Evolutionary conservation across 2,797 vertebrate genomes (phyloP), one percentile per base, ranked within the genome.

Genomic region (Octomys mimax): DNA sequence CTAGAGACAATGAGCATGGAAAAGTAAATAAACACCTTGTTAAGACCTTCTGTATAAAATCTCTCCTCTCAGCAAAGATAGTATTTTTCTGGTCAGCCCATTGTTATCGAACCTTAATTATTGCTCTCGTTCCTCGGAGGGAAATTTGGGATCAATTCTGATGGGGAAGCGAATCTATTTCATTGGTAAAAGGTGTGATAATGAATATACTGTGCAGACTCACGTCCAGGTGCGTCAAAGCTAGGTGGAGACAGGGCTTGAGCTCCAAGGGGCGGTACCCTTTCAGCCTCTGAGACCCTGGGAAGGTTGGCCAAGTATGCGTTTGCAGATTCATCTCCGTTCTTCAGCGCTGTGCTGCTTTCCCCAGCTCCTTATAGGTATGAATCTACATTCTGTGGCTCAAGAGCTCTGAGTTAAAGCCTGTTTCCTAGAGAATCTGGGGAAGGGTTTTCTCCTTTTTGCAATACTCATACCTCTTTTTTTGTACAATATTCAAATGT

Each of bases 1-100:
- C n/a, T 5, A 2, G 6, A 1, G 49, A 3, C 22, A 2, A 1
- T 7, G 9, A 10, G 5, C 0, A 0, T 31, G 81, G 66, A 19
- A 39, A 54, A n/a, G 18, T 14, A 11, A 13, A 6, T 19, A 8
- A 13, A 6, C 21, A 14, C 1, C 14, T 12, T 7, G 11, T 42
- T n/a, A 5, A 28, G 42, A 8, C 18, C 61, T 61, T 64, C 4
- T 57, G 31, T 7, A 16, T 68, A 0, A 28, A 84, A 49, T 61
- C 18, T 24, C 77, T 33, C 46, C 7, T 26, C 7, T 26, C 52
- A 75, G 78, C 1, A 31, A 79, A 59, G 33, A 33, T 11, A 22
- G 49, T 12, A 3, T 36, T 42, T 85, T 57, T 75, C 78, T 46
- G 46, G 42, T 4, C 73, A 11, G 49, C 3, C 68, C 46, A 33